A percentile compares a stretch with the other conserved stretches of the same genome.
Evolutionary conservation across 1,140 invertebrate genomes (phyloP).

Genomic region (Anastrepha ludens): DNA sequence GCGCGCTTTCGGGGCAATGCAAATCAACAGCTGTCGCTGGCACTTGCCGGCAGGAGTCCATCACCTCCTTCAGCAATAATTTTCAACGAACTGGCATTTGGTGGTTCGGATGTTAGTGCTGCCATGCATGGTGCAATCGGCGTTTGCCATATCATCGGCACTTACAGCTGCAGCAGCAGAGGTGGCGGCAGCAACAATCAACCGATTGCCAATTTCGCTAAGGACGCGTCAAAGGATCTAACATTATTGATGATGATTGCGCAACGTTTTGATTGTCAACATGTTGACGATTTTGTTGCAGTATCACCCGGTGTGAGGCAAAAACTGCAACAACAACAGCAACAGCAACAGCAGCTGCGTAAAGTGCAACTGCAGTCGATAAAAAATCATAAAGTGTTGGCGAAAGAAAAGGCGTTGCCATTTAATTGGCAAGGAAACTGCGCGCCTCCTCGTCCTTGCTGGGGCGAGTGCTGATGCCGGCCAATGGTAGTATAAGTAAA

Average conservation of each 20-base stretch:
- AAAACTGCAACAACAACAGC: constrained; percentile 28
- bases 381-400: not conserved
- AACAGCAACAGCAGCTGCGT: not conserved
- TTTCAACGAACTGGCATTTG: constrained; percentile 18
- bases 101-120: constrained; percentile 1
- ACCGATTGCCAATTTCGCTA: constrained; percentile 52
- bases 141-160: not conserved
- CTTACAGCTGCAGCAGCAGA: not conserved
- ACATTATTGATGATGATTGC: constrained; percentile 57
- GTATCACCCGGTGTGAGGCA: not conserved
- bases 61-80: constrained; percentile 23
- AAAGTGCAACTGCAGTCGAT: not conserved
- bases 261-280: constrained; percentile 47
- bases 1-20: not conserved
- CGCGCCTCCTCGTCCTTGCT: not conserved
- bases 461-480: constrained; percentile 4
- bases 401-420: constrained; percentile 16
- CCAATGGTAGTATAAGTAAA: not conserved
- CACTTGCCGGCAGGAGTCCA: constrained; percentile 18
- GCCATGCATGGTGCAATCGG: constrained; percentile 11
- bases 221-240: constrained; percentile 59
- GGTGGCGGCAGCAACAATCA: constrained; percentile 48
- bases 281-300: constrained; percentile 25
- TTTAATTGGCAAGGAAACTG: constrained; percentile 20
- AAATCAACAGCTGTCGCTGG: constrained; percentile 51